These are phyloP conservation scores for Tetrax tetrax DNA, from an alignment of 2,113 vertebrate species.

Conservation along the genomic window DNA sequence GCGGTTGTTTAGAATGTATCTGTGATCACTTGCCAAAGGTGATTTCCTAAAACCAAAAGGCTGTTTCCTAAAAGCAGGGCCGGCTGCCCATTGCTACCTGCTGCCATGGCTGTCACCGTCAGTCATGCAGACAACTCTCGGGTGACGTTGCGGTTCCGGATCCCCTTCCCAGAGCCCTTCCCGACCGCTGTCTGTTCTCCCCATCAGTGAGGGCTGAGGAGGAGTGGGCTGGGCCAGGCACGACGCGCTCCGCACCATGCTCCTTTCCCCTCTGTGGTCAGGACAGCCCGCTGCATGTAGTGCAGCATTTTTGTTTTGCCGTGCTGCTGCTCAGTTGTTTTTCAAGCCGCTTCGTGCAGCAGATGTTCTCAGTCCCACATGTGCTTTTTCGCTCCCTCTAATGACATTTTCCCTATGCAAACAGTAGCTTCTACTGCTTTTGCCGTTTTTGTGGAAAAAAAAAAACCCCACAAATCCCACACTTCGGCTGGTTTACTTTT, in stretches of 20 bases:
- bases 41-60: neutral
- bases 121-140: rapidly evolving
- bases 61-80: neutral
- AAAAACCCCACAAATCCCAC: slow-evolving; percentile 46
- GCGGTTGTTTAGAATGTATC: rapidly evolving
- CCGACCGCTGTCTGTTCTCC: rapidly evolving
- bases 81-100: neutral
- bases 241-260: neutral
- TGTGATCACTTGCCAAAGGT: neutral
- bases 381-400: slow-evolving; percentile 58
- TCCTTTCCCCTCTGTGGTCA: neutral
- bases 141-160: neutral
- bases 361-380: slow-evolving; percentile 74
- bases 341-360: slow-evolving; percentile 26
- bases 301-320: neutral
- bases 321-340: slow-evolving; percentile 46
- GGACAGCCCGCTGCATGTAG: neutral
- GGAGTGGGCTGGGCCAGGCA: neutral
- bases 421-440: slow-evolving; percentile 67
- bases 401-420: slow-evolving; percentile 73
- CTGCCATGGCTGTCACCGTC: neutral
- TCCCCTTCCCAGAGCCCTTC: neutral
- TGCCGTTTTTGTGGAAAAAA: slow-evolving; percentile 50
- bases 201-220: rapidly evolving
- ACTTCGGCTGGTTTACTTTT: slow-evolving; percentile 30